Evolutionary conservation across 2,113 vertebrate genomes (phyloP).

Genomic region (Nothobranchius furzeri): DNA sequence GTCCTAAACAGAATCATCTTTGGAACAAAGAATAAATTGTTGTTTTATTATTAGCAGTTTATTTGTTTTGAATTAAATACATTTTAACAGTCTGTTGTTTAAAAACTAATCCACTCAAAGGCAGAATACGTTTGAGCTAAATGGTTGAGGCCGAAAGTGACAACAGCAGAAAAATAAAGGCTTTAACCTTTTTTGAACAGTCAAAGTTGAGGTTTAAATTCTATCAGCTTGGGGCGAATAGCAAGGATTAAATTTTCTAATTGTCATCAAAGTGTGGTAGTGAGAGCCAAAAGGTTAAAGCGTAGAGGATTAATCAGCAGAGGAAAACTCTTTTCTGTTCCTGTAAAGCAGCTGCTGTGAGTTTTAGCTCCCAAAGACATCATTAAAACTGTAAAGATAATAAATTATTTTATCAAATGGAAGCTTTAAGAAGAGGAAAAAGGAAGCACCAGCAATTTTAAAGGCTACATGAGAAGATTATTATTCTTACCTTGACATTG

Average conservation of each 20-base stretch:
- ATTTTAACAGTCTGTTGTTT: no score
- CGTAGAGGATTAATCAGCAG: conserved; percentile 51
- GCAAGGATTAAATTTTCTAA: conserved; percentile 35
- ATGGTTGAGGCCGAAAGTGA: conserved; percentile 33
- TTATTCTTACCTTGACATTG: no score
- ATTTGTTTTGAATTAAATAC: no score
- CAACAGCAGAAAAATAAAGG: background rate
- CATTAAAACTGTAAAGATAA: background rate
- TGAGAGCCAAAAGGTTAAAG: conserved; percentile 42
- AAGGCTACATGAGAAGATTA: no score
- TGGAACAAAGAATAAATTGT: no score
- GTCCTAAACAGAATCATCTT: no score
- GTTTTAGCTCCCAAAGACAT: background rate
- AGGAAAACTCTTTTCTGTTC: conserved; percentile 11
- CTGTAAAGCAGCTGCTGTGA: conserved; percentile 18
- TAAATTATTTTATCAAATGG: background rate
- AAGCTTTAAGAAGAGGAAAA: no score
- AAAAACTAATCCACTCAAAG: background rate
- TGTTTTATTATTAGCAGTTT: no score
- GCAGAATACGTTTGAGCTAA: background rate
- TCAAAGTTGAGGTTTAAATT: conserved; percentile 44
- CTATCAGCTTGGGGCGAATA: conserved; percentile 13
- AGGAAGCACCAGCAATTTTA: no score
- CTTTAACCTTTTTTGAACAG: conserved; percentile 34
- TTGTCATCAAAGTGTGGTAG: conserved; percentile 42